Evolutionary conservation across 2,113 vertebrate genomes (phyloP).

Genomic region (Pica pica): DNA sequence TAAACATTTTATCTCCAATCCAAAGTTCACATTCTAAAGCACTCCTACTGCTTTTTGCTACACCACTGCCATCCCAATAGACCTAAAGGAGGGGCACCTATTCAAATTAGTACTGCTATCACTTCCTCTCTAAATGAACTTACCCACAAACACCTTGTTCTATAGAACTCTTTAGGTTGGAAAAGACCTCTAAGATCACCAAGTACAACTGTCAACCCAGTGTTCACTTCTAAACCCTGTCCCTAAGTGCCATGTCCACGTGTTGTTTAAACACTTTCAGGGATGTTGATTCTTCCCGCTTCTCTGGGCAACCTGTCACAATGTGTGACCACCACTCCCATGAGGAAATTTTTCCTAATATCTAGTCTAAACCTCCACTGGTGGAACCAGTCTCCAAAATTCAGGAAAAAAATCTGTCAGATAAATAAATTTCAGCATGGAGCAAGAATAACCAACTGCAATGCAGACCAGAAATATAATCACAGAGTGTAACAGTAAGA

Average conservation of each 20-base stretch:
- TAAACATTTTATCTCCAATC: not conserved
- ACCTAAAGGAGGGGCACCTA: not conserved
- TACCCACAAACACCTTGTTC: not conserved
- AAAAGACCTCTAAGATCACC: not conserved
- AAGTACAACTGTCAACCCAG: not conserved
- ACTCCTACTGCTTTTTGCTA: not conserved
- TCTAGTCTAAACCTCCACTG: not conserved
- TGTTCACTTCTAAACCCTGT: not conserved
- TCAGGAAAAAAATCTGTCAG: not conserved
- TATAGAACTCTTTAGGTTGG: not conserved
- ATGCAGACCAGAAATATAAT: slow-evolving; percentile 19
- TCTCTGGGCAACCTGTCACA: not conserved
- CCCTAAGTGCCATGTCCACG: not conserved
- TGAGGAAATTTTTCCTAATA: not conserved
- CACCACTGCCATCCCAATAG: not conserved
- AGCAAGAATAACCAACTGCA: not conserved
- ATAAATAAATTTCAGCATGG: slow-evolving; percentile 4
- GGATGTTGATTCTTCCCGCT: not conserved
- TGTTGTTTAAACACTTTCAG: not conserved
- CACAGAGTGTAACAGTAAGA: not conserved
- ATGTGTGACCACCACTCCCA: not conserved
- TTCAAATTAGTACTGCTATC: not conserved
- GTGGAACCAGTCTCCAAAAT: not conserved
- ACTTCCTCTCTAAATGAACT: not conserved
- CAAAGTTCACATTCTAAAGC: not conserved